Evolutionary conservation across 2,797 vertebrate genomes (phyloP).

Genomic region (Syngnathus rostellatus): DNA sequence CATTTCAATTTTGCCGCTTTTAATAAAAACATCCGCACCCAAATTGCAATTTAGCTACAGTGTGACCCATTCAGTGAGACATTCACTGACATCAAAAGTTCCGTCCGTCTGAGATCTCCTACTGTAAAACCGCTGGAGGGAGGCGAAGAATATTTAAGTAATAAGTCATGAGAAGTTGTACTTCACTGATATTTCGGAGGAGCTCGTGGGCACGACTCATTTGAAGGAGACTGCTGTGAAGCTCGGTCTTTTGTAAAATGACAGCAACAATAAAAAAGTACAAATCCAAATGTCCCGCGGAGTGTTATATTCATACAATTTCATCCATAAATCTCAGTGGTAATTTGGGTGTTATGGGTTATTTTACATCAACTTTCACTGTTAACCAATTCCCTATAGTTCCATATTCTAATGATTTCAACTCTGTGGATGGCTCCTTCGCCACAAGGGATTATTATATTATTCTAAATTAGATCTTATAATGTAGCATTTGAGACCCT

Average conservation of each 20-base stretch:
- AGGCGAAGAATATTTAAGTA: constrained; percentile 53
- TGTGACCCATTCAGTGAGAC: constrained; percentile 34
- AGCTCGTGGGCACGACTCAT: constrained; percentile 40
- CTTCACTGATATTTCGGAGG: constrained; percentile 38
- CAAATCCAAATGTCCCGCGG: constrained; percentile 28
- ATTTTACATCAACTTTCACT: constrained; percentile 25
- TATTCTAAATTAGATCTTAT: neutral
- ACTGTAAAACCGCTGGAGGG: constrained; percentile 43
- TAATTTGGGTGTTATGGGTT: constrained; percentile 13
- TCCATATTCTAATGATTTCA: constrained; percentile 18
- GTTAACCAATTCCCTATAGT: constrained; percentile 13
- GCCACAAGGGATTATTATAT: neutral
- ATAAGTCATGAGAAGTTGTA: constrained; percentile 41
- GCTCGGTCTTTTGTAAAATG: constrained; percentile 28
- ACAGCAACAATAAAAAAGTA: constrained; percentile 18
- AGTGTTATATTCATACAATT: constrained; percentile 28
- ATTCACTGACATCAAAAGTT: constrained; percentile 34
- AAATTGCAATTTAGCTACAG: constrained; percentile 44
- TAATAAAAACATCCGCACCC: constrained; percentile 10
- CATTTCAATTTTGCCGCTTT: neutral
- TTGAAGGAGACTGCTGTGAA: constrained; percentile 5
- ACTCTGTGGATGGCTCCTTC: constrained; percentile 14
- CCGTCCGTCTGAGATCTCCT: constrained; percentile 38
- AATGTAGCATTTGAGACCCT: neutral
- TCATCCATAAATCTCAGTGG: constrained; percentile 13